Evolutionary conservation across 1,140 invertebrate species (phyloP), one percentile per base, ranked within the genome.

Genomic region (Drosophila mayri): DNA sequence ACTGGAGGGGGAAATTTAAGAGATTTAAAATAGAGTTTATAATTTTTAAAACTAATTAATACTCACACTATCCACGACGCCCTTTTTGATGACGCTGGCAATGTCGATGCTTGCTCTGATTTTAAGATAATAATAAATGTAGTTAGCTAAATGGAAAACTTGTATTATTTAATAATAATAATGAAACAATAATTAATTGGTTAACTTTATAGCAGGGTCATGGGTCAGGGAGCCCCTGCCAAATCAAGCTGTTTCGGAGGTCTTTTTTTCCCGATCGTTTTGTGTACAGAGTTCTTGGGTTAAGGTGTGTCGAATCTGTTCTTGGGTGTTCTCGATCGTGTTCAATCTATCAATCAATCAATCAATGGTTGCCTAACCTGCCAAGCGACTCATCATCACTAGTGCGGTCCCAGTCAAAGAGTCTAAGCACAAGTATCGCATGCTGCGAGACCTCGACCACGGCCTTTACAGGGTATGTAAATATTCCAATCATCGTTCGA

Each of bases 381-480:
- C 96, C 96, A 85, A 97, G 95, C 84, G 95, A 94, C 93, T 97
- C 96, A 93, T 97, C 96, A 92, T 94, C 93, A 88, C 95, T 95
- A 85, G 95, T 95, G 90, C 95, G 95, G 94, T 97, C 96, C 96
- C 96, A 96, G 94, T 97, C 96, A 95, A 94, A 97, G 80, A 96
- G 94, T 76, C 94, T 93, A 66, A 94, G 79, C 74, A 74, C 87
- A 59, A 93, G 90, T 79, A 93, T 84, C 75, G 92, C 85, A 81
- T 90, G 93, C 82, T 93, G 93, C 59, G 88, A 85, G 82, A 93
- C 92, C 92, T 92, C 93, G 76, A 93, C 86, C 76, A 83, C 80
- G 72, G 91, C 91, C 91, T 92, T 60, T 37, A 54, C 50, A 54
- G 49, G 32, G 35, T 37, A 37, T 14, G 50, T 35, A 20, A 54